A percentile compares a stretch with the other conserved stretches of the same genome.
Evolutionary conservation across 2,888 invertebrate species (phyloP).

Genomic region (Dromius quadrimaculatus): DNA sequence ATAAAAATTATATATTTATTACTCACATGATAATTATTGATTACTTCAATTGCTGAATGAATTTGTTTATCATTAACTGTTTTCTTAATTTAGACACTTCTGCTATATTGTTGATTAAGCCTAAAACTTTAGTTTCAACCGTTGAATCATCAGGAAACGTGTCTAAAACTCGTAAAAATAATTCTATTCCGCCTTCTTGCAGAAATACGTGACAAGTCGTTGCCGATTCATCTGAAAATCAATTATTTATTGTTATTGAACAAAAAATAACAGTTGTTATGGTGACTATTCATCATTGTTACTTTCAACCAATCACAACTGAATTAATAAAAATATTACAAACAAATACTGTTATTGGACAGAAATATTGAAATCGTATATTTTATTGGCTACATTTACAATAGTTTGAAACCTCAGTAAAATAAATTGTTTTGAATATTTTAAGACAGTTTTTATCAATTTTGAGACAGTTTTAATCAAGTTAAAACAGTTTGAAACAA

Average conservation of each 20-base stretch:
- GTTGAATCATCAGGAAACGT: slow-evolving; percentile 73
- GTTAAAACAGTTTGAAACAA: no score
- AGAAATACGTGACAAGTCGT: slow-evolving; percentile 78
- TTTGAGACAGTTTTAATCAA: no score
- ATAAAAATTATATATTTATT: not conserved
- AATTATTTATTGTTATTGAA: slow-evolving; percentile 10
- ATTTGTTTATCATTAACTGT: slow-evolving; percentile 38
- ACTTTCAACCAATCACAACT: no score
- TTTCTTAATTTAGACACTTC: slow-evolving; percentile 72
- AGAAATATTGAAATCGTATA: no score
- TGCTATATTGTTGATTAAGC: slow-evolving; percentile 81
- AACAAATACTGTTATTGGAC: no score
- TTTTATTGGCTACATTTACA: no score
- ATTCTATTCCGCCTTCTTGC: slow-evolving; percentile 74
- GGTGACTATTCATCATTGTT: no score
- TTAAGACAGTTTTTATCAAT: no score
- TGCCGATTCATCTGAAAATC: slow-evolving; percentile 75
- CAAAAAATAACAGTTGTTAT: slow-evolving; percentile 9
- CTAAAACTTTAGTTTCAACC: slow-evolving; percentile 82
- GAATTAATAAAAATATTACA: no score
- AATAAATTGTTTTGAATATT: no score
- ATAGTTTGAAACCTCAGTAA: no score
- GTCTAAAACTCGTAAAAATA: slow-evolving; percentile 76
- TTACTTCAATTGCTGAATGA: slow-evolving; percentile 35
- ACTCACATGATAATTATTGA: not conserved